Conservation (phyloP, 2,888 invertebrate genomes). For the Ditylenchus weischeri region DNA sequence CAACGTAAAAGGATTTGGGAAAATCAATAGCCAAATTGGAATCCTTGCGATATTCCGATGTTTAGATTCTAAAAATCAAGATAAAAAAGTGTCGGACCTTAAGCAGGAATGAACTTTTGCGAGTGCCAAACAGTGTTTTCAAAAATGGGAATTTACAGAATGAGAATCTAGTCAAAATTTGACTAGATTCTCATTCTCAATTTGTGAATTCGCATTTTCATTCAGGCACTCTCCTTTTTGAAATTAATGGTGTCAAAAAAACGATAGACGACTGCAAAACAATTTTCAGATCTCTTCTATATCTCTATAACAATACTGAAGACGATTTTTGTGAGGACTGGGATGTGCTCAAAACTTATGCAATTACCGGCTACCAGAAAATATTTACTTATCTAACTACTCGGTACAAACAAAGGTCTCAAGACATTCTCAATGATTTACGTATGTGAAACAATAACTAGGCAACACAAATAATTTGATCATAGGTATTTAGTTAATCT, state of each 20-base stretch:
- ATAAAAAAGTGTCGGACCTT: too few species aligned
- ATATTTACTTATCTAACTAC: not conserved
- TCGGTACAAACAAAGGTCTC: slow-evolving; percentile 4
- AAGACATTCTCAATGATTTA: not conserved
- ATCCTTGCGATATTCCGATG: too few species aligned
- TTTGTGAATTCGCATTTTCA: too few species aligned
- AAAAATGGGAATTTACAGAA: not conserved
- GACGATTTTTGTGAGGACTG: not conserved
- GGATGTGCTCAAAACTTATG: slow-evolving; percentile 4
- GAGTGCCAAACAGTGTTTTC: too few species aligned
- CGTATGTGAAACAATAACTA: not conserved
- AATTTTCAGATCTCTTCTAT: not conserved
- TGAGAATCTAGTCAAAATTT: not conserved
- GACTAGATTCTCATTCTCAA: not conserved
- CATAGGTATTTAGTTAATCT: not conserved
- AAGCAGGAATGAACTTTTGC: too few species aligned
- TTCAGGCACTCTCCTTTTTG: too few species aligned
- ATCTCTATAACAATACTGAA: not conserved
- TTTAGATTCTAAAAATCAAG: too few species aligned
- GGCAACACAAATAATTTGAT: not conserved
- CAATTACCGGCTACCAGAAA: not conserved
- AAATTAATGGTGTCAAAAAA: too few species aligned
- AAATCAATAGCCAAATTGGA: too few species aligned
- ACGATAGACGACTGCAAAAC: too few species aligned
- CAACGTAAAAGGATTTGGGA: too few species aligned